Percentiles rank a stretch among this genome's conserved stretches.
Conservation (phyloP, 2,113 vertebrate species). For the Leptocoma aspasia region DNA sequence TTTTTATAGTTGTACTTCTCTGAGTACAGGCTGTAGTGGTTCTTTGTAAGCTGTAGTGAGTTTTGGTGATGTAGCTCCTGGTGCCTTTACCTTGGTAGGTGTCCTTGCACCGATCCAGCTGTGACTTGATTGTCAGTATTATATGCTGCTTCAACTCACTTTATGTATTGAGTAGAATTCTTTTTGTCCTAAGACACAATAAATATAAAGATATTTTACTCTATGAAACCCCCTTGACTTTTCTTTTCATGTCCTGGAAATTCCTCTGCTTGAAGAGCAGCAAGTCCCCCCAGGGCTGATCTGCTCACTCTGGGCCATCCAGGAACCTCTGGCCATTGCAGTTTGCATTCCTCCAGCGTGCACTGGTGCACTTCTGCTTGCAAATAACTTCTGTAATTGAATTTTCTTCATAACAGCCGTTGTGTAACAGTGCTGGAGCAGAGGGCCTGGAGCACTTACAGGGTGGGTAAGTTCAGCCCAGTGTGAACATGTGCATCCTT, state of each 20-base stretch:
- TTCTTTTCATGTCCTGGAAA: background rate
- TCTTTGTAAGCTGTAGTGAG: slow-evolving; percentile 36
- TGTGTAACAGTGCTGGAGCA: background rate
- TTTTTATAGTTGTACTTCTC: slow-evolving; percentile 45
- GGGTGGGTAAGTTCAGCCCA: background rate
- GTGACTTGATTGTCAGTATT: slow-evolving; percentile 66
- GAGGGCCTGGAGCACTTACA: background rate
- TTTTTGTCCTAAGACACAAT: slow-evolving; percentile 55
- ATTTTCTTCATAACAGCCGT: background rate
- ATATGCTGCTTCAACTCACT: slow-evolving; percentile 49
- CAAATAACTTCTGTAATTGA: slow-evolving; percentile 15
- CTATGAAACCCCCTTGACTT: background rate
- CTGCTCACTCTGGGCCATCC: background rate
- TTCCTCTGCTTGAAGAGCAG: background rate
- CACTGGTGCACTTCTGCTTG: background rate
- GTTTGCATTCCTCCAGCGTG: background rate
- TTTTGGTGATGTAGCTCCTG: slow-evolving; percentile 34
- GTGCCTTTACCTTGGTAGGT: slow-evolving; percentile 46
- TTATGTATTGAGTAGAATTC: slow-evolving; percentile 51
- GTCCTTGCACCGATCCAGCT: slow-evolving; percentile 17
- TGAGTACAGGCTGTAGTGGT: background rate
- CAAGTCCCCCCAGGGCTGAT: background rate
- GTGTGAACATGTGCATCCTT: background rate
- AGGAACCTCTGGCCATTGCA: background rate
- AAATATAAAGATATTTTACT: slow-evolving; percentile 63